Evolutionary conservation across 2,113 vertebrate genomes (phyloP), one percentile per base, ranked within the genome.

Genomic region (Phylloscopus whistleri): DNA sequence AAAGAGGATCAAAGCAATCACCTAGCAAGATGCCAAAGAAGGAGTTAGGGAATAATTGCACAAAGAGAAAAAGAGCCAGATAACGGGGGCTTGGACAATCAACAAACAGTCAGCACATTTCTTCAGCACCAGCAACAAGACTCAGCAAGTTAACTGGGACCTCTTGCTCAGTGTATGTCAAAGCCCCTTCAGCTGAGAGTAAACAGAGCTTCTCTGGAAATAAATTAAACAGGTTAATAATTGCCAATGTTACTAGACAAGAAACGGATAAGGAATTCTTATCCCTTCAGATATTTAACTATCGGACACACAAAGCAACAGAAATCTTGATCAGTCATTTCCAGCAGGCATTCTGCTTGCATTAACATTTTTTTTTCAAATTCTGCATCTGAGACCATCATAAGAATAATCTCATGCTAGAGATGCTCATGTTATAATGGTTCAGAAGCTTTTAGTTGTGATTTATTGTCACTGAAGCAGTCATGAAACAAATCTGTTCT

Each of bases 141-240:
- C 51, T 84, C 84, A 63, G 33, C 41, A 88, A 73, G 69, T 49
- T 66, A 83, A 41, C 24, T 37, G 46, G 39, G 64, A 84, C 7
- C 6, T 69, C 73, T 63, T 74, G 52, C 43, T 16, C 1, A 41
- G 0, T 9, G 4, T 62, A 17, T 43, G 33, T 74, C 7, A n/a
- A 89, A 84, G 48, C 15, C 18, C 15, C 55, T 56, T 66, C 72
- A 86, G 15, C 26, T 62, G 41, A 56, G 62, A 83, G 37, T 48
- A 93, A 91, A 79, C 62, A 93, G 28, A 80, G 13, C 21, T 72
- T 75, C 64, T 85, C 70, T 81, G 46, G 41, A 87, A 95, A 93
- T 68, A 69, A 92, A 82, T 87, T 68, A 59, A 87, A 79, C 66
- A 68, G 82, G 87, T 93, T 90, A 93, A 69, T 92, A 68, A 92